These are phyloP conservation scores for Artibeus jamaicensis DNA, from an alignment of 2,797 vertebrate genomes.

Conservation along the genomic window DNA sequence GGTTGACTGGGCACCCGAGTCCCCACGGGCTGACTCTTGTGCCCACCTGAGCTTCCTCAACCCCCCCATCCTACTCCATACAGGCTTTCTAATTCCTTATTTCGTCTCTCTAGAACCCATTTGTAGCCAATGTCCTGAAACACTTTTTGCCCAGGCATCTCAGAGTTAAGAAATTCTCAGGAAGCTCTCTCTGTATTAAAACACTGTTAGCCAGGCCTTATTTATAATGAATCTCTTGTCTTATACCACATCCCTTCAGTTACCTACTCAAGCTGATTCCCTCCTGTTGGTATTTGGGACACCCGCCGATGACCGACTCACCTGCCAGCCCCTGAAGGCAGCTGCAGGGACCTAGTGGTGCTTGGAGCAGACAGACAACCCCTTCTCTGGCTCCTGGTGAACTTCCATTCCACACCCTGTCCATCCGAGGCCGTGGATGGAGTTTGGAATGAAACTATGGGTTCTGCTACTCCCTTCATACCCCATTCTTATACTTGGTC, in stretches of 20 bases:
- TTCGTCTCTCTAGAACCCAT: neutral
- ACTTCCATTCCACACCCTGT: neutral
- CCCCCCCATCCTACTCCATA: fast-evolving
- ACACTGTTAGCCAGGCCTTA: neutral
- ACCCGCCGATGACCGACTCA: neutral
- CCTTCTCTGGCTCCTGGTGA: neutral
- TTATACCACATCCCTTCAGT: neutral
- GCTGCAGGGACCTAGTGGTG: fast-evolving
- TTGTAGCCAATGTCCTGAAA: neutral
- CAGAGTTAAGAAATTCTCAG: neutral
- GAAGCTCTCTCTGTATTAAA: neutral
- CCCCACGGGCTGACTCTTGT: fast-evolving
- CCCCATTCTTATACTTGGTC: neutral
- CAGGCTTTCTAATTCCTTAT: neutral
- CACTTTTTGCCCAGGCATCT: neutral
- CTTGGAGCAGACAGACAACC: too few species aligned
- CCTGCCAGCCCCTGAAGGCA: neutral
- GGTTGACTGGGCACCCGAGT: fast-evolving
- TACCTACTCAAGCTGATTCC: neutral
- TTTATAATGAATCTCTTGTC: neutral
- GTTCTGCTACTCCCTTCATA: neutral
- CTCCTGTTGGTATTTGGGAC: too few species aligned
- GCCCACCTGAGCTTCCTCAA: neutral
- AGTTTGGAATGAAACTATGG: too few species aligned
- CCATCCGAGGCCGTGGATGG: neutral